Base-by-base conservation (phyloP, 2,888 invertebrate genomes). In the Calameuta idolon region DNA sequence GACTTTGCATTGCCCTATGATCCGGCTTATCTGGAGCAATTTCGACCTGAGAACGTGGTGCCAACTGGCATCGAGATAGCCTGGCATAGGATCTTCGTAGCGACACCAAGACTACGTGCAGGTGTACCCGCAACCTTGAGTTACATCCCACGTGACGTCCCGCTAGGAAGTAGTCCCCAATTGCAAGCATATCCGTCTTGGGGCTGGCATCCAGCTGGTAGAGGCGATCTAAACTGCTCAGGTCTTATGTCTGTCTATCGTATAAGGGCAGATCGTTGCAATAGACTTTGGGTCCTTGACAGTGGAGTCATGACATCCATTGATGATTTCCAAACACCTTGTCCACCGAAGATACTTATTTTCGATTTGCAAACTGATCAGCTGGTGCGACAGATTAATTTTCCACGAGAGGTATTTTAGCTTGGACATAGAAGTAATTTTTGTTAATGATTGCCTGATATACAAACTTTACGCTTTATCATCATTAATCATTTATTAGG, bases 241-340 rank as follows among this genome's bases (percentile, higher is more conserved):
- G 95, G 95, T 0, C 90, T 97, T 37, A 94, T 96, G 77, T 97
- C 97, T 0, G 96, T 96, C 73, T 97, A 97, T 92, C 93, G 97
- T 34, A 91, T 95, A 75, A 94, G 95, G 31, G 92, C 95, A 55
- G 97, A 97, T 90, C 94, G 95, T n/a, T 97, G 97, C 92, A 95
- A 96, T 90, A 93, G 97, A 31, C 92, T 97, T 4, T 97, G 97
- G 97, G 95, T 96, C 1, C 92, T 97, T 78, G 97, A 97, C 91
- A 95, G 96, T 3, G 97, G 96, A 0, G 93, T 96, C 30, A 93
- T 94, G 89, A 95, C 95, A 84, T 95, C 95, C 9, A 90, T 96
- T 76, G 95, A 95, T 79, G 94, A 95, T 88, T 95, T 94, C 86
- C 93, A 92, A 75, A 91, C 93, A 15, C 93, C 94, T 23, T 97